phyloP scores from a whole-genome alignment of 2,113 vertebrate species.

The Zeus faber region DNA sequence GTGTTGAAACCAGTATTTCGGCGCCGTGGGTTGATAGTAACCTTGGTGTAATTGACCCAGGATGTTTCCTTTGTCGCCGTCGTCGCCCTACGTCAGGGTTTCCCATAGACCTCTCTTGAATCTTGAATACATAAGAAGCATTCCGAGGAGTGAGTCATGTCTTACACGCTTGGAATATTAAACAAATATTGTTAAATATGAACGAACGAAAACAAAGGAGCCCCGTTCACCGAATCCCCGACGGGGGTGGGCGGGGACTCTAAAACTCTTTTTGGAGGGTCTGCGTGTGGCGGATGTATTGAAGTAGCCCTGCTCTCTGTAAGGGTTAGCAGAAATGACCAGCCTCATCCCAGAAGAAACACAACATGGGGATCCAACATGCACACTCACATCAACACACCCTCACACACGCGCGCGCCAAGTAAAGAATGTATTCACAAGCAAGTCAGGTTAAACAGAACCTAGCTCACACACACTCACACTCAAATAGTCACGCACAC shows the following conservation, averaged over 20 bases:
- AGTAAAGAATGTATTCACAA: constrained; percentile 3
- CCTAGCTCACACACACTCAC: constrained; percentile 9
- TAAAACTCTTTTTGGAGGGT: constrained; percentile 43
- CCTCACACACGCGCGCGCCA: constrained; percentile 23
- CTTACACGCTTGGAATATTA: constrained; percentile 62
- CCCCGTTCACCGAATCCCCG: constrained; percentile 44
- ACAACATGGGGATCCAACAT: constrained; percentile 38
- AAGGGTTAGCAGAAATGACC: constrained; percentile 21
- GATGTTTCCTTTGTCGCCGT: constrained; percentile 49
- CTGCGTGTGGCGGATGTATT: constrained; percentile 36
- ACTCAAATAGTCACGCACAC: constrained; percentile 1
- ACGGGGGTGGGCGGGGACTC: too few relatives aligned
- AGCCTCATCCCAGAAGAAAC: constrained; percentile 51
- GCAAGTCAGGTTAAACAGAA: constrained; percentile 2
- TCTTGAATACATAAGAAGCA: constrained; percentile 55
- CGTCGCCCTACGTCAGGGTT: constrained; percentile 28
- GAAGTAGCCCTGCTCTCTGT: constrained; percentile 19
- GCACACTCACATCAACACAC: constrained; percentile 23
- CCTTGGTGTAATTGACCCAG: constrained; percentile 54
- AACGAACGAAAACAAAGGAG: constrained; percentile 65
- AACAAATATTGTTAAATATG: constrained; percentile 72
- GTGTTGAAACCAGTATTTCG: too few relatives aligned
- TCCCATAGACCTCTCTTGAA: too few relatives aligned
- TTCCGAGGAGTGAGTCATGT: constrained; percentile 65
- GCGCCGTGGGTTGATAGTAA: constrained; percentile 70